Evolutionary conservation across 2,113 vertebrate genomes (phyloP).

Genomic region (Nycticorax nycticorax): DNA sequence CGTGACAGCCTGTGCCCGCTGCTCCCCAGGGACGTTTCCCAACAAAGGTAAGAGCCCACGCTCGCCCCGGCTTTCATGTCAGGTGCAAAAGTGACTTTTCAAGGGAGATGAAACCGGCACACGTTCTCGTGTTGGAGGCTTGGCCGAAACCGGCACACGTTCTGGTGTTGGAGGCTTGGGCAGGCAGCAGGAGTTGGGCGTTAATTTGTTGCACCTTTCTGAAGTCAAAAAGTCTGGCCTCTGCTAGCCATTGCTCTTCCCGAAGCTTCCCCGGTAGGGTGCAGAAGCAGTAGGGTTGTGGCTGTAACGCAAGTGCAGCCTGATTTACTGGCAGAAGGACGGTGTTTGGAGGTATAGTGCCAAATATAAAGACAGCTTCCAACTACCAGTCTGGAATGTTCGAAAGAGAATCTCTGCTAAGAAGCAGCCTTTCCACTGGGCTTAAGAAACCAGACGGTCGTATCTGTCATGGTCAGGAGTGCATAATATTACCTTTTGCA

Average conservation of each 20-base stretch:
- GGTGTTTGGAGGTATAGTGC: background rate
- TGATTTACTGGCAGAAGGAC: background rate
- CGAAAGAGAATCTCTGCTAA: background rate
- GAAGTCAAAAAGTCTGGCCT: background rate
- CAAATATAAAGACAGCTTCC: background rate
- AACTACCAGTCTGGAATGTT: rapidly evolving
- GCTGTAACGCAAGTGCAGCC: background rate
- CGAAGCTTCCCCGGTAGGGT: background rate
- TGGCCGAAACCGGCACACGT: background rate
- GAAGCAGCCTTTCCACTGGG: background rate
- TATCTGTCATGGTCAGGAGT: background rate
- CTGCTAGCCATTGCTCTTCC: background rate
- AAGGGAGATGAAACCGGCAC: background rate
- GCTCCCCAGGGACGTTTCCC: conserved; percentile 77
- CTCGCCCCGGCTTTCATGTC: rapidly evolving
- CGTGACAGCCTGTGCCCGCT: conserved; percentile 75
- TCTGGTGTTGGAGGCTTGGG: background rate
- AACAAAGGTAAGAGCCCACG: conserved; percentile 59
- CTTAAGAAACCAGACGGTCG: background rate
- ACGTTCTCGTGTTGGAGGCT: background rate
- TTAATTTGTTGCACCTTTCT: background rate
- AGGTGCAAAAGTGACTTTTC: background rate
- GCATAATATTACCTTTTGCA: background rate
- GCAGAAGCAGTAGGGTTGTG: background rate
- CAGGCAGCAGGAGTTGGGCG: background rate